A percentile compares a stretch with the other conserved stretches of the same genome.
phyloP scores from a whole-genome alignment of 1,140 invertebrate genomes.

The Lasioglossum albipes region DNA sequence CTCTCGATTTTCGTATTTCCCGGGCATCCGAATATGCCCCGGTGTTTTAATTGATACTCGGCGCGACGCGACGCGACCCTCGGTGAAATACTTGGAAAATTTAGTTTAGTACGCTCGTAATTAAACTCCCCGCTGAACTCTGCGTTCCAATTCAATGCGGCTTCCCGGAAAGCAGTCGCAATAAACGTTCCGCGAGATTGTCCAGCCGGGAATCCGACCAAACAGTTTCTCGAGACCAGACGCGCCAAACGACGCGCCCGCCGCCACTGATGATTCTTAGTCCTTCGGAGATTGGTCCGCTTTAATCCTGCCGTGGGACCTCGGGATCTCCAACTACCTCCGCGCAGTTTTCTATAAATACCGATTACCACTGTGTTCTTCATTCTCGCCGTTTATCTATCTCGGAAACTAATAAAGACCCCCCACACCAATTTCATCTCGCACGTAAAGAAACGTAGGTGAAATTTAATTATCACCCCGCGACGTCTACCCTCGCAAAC shows the following conservation, averaged over 20 bases:
- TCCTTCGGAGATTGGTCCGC: neutral
- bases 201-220: neutral
- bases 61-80: too few relatives aligned
- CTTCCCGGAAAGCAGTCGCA: neutral
- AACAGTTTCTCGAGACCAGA: neutral
- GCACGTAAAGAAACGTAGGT: neutral
- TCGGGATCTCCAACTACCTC: neutral
- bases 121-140: neutral
- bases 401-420: too few relatives aligned
- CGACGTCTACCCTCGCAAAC: neutral
- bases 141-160: neutral
- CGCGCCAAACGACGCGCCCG: neutral
- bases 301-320: too few relatives aligned
- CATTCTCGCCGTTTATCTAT: too few relatives aligned
- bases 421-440: too few relatives aligned
- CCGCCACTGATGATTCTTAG: neutral
- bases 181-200: neutral
- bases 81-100: neutral
- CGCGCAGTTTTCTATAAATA: neutral
- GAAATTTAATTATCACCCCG: neutral
- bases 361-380: neutral
- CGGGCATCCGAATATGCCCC: neutral
- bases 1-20: neutral
- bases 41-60: conserved; percentile 5
- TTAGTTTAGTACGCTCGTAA: neutral